Evolutionary conservation across 35 echinoderm and acorn worm species (phyloP), one percentile per base, ranked within the genome.

Genomic region (Apostichopus parvimensis): DNA sequence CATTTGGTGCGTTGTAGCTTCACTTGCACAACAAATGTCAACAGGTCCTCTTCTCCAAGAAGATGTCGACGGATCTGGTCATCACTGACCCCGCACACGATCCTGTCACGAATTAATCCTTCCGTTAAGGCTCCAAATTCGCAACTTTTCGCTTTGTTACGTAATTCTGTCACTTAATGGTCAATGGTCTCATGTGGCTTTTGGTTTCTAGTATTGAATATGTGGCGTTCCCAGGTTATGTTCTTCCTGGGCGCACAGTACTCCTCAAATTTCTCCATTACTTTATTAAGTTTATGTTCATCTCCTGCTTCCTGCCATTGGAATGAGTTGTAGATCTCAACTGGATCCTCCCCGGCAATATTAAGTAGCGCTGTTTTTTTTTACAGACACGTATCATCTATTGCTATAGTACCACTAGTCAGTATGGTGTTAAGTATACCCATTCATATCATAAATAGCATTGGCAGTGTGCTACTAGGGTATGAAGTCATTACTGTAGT

Each of bases 291-390:
- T 24, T 64, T 61, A 6, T 9, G 28, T 83, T 80, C 52, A 14
- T 64, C 80, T 11, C n/a, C 60, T 56, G 57, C 18, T 13, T 24
- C 56, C 4, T 4, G 52, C 89, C 89, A 82, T 6, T 6, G 6
- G 54, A 92, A 92, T 9, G 80, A 85, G 52, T 92, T 92, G 54
- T 72, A 92, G 4, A 82, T 10, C 10, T 92, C 91, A 4, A 92
- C 58, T n/a, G 91, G 28, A 34, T 65, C 60, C 17, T 82, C 58
- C 2, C 89, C 73, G n/a, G 57, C 77, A 6, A 91, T 76, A 54
- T n/a, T 15, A 10, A 92, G 91, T 6, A 92, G 12, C 1, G 91
- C 28, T 34, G 1, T 0, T 34, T 34, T 1, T 34, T 0, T 34
- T 34, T 1, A 34, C 28, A 34, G 28, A 1, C 24, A 25, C 24